Base-by-base conservation (phyloP, 1,140 invertebrate genomes). In the Neomicropteryx cornuta region DNA sequence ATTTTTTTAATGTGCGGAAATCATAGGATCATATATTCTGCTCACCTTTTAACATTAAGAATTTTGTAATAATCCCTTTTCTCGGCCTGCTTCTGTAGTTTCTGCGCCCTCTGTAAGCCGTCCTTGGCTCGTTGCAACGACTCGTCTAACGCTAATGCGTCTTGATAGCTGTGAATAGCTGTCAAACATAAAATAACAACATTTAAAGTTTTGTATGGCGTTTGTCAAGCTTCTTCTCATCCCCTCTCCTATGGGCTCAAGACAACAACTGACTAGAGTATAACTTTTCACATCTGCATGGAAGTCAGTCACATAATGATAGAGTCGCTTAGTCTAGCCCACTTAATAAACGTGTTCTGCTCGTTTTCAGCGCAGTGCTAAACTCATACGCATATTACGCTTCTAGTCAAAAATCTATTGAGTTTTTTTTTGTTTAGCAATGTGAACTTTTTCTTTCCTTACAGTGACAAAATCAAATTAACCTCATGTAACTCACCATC, bases 61-160 rank as follows among this genome's bases (percentile, higher is more conserved):
- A 99, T 99, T 72, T 98, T 97, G 60, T 99, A 99, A 69, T 99
- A 99, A 68, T 99, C 95, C 53, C 92, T 70, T 50, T 85, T 85
- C 50, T 95, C 87, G 0, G 93, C 75, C 54, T 93, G 83, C 58
- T 97, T 97, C 60, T 95, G 85, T 36, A 96, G 62, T 57, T 94
- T 94, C 60, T 97, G 89, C 2, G 91, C 93, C 51, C 77, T 79
- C 42, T 83, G 75, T 2, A 95, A 56, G 10, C 93, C 93, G 49
- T 98, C 91, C 55, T 88, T 85, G 0, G 92, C 93, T 48, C 88
- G 66, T 45, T 82, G 73, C 39, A 79, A 75, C 27, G 80, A 73
- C 35, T 83, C 75, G 46, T 98, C 89, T 17, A 93, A 69, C 45
- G 93, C 84, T 36, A 90, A 56, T 0, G 94, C 95, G 43, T 83